Percentiles rank a stretch among this genome's conserved stretches.
Conservation (phyloP, 2,888 invertebrate species). For the Rutpela maculata region DNA sequence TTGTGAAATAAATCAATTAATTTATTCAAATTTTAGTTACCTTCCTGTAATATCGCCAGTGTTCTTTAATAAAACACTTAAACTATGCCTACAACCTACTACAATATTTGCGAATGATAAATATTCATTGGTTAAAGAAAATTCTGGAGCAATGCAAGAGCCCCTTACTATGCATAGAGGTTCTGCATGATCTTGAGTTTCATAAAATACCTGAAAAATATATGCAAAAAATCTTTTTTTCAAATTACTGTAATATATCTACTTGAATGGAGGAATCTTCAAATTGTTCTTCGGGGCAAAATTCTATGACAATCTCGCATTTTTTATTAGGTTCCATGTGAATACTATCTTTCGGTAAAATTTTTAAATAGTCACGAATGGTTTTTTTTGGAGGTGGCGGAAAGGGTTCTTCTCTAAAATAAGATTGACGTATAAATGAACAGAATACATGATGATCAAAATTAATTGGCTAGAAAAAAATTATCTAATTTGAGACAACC, state of each 20-base stretch:
- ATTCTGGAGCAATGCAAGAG: conserved; percentile 75
- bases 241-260: conserved; percentile 20
- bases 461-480: too few relatives aligned
- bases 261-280: conserved; percentile 69
- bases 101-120: conserved; percentile 77
- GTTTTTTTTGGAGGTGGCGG: conserved; percentile 33
- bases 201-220: conserved; percentile 72
- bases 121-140: conserved; percentile 73
- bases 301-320: conserved; percentile 69
- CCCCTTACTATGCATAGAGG: conserved; percentile 76
- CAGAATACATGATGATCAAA: not conserved
- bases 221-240: not conserved
- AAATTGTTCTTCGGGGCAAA: conserved; percentile 68
- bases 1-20: conserved; percentile 4
- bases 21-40: conserved; percentile 64
- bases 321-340: conserved; percentile 67
- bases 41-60: conserved; percentile 77
- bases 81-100: conserved; percentile 71
- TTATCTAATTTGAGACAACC: too few relatives aligned
- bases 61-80: conserved; percentile 75
- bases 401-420: conserved; percentile 32
- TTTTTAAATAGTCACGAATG: conserved; percentile 47
- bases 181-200: conserved; percentile 74
- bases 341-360: conserved; percentile 66
- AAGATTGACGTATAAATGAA: not conserved